Evolutionary conservation across 2,797 vertebrate species (phyloP).

Genomic region (Acropternis orthonyx): DNA sequence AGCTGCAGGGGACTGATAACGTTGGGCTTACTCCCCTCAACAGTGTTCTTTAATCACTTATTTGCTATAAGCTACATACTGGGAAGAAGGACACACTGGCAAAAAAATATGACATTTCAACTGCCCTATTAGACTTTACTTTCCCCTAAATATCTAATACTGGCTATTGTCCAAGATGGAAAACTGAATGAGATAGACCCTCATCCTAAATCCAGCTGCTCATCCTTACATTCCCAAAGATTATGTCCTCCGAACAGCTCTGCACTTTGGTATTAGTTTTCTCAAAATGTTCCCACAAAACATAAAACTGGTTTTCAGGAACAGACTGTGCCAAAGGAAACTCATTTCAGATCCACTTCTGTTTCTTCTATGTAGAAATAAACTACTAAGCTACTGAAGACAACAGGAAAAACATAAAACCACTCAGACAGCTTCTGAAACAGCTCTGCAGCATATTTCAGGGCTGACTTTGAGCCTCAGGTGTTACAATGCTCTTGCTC

Average conservation of each 20-base stretch:
- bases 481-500: background rate
- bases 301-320: rapidly evolving
- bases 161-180: background rate
- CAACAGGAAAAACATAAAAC: background rate
- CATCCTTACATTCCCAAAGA: background rate
- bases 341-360: background rate
- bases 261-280: background rate
- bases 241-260: background rate
- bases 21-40: background rate
- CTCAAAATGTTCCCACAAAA: background rate
- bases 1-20: constrained; percentile 2
- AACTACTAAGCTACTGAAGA: background rate
- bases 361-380: background rate
- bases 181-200: rapidly evolving
- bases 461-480: background rate
- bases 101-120: background rate
- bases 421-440: background rate
- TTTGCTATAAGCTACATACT: background rate
- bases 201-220: background rate
- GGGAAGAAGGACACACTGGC: background rate
- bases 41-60: background rate
- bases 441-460: background rate
- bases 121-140: background rate
- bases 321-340: background rate
- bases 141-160: background rate